Evolutionary conservation across 2,113 vertebrate genomes (phyloP).

Genomic region (Microtus richardsoni): DNA sequence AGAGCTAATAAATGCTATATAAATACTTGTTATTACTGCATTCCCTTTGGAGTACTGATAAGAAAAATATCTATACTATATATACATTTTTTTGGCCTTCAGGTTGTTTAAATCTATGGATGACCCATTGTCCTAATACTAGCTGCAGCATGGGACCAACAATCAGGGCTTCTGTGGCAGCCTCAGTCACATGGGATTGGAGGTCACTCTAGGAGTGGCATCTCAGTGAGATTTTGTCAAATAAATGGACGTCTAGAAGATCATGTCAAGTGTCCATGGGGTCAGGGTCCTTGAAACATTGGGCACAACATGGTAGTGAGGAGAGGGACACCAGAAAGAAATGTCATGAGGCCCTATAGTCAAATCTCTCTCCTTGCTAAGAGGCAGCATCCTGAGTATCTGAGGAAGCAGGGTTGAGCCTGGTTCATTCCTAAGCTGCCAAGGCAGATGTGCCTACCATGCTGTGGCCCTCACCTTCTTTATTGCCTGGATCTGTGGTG

Average conservation of each 20-base stretch:
- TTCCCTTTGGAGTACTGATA: not conserved
- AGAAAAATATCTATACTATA: not conserved
- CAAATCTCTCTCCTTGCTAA: not conserved
- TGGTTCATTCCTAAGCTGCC: fast-evolving
- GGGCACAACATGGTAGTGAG: fast-evolving
- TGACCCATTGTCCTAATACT: too few relatives aligned
- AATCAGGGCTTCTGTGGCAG: not conserved
- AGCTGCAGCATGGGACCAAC: not conserved
- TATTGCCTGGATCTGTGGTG: not conserved
- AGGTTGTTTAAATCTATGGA: not conserved
- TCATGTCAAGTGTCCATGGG: too few relatives aligned
- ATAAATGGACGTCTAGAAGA: not conserved
- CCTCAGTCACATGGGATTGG: not conserved
- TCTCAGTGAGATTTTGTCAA: not conserved
- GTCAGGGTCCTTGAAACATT: fast-evolving
- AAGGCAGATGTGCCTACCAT: fast-evolving
- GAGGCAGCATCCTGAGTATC: too few relatives aligned
- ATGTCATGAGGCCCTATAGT: fast-evolving
- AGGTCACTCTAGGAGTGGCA: fast-evolving
- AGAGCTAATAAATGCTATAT: not conserved
- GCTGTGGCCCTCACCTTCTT: fast-evolving
- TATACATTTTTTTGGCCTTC: not conserved
- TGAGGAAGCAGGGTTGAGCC: not conserved
- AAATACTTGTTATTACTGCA: not conserved
- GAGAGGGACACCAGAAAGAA: not conserved